Evolutionary conservation across 2,113 vertebrate species (phyloP), one percentile per base, ranked within the genome.

Genomic region (Nesospiza acunhae): DNA sequence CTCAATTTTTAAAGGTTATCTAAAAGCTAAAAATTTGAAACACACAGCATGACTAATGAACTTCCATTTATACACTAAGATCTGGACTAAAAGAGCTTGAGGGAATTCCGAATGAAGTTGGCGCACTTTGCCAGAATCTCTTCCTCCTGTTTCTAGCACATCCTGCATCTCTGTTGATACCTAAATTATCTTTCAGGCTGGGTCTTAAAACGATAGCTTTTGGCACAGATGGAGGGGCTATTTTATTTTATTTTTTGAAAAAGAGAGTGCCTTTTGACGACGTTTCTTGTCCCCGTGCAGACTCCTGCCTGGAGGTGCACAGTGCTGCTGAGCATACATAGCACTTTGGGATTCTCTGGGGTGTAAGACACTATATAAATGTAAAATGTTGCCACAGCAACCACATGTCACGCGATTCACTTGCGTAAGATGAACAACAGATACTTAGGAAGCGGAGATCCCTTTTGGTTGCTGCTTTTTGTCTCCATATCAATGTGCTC

Each of bases 301-400:
- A 4, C 63, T 37, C 26, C 76, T 60, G 75, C 91, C 91, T 49
- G 60, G 69, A 64, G 80, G 44, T 27, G 66, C 47, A 4, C 46
- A 6, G 77, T 17, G 80, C 68, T 6, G 7, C 21, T 13, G 72
- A 80, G 79, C 68, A 19, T 22, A 27, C 30, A 10, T 5, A 55
- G 67, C 53, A 3, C 55, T 90, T 70, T 0, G 86, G 87, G 90
- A 94, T 93, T 76, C 87, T 95, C 90, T 75, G 84, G 95, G 75
- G 67, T 94, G 91, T 80, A 62, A 93, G 93, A 42, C 90, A 41
- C 93, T 70, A 69, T 67, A 91, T 75, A 77, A 90, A 95, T 95
- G 87, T 88, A 79, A 91, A 95, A 86, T 52, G 94, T 96, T 96
- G 85, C 94, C 87, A 92, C 93, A 88, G 94, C 93, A 96, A 96